A percentile compares a stretch with the other conserved stretches of the same genome.
Evolutionary conservation across 2,888 invertebrate species (phyloP).

Genomic region (Venusia cambrica): DNA sequence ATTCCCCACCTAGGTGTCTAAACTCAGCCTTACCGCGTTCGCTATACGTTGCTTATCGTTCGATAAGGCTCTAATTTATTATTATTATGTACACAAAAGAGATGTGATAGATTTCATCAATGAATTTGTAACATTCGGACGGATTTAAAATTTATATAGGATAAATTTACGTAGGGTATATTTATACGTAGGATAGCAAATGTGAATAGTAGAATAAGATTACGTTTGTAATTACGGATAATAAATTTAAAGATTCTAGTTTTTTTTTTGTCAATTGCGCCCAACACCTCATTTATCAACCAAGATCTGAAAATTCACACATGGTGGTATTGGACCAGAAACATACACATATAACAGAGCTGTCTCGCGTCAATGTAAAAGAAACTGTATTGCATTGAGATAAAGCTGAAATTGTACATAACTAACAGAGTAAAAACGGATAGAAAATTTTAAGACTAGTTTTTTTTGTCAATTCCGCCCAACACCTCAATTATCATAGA

Average conservation of each 20-base stretch:
- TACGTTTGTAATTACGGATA: constrained; percentile 72
- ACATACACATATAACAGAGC: too few relatives aligned
- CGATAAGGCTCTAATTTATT: constrained; percentile 23
- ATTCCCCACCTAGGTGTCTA: constrained; percentile 21
- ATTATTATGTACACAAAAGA: constrained; percentile 62
- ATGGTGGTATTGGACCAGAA: too few relatives aligned
- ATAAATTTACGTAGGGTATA: constrained; percentile 64
- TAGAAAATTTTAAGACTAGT: too few relatives aligned
- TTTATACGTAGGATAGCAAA: constrained; percentile 56
- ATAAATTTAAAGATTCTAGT: constrained; percentile 50
- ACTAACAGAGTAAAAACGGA: too few relatives aligned
- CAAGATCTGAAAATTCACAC: too few relatives aligned
- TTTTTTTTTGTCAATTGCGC: constrained; percentile 28
- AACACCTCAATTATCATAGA: too few relatives aligned
- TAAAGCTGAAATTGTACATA: too few relatives aligned
- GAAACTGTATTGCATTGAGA: too few relatives aligned
- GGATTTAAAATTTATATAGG: constrained; percentile 61
- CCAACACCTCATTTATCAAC: too few relatives aligned
- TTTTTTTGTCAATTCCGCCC: too few relatives aligned
- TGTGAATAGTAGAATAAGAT: constrained; percentile 75
- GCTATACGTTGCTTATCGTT: too few relatives aligned
- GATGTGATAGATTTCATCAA: constrained; percentile 66
- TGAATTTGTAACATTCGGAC: constrained; percentile 61
- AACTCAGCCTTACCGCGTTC: constrained; percentile 2
- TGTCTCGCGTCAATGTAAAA: too few relatives aligned